Conservation (phyloP, 2,797 vertebrate genomes). For the Cottoperca gobio region DNA sequence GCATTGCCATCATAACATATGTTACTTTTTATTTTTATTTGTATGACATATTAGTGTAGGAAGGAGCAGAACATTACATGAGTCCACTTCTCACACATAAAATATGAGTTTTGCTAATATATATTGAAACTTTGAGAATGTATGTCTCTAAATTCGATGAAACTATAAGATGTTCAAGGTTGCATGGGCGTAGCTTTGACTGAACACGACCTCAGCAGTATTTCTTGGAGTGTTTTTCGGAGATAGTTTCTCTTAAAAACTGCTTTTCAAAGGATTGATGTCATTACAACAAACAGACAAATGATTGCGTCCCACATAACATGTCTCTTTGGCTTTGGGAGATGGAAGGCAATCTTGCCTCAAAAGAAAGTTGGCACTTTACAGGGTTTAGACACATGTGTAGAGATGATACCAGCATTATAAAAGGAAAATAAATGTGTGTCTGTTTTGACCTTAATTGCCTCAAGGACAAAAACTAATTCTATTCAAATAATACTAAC, state of each 20-base stretch:
- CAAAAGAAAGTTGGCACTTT: background rate
- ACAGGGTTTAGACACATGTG: background rate
- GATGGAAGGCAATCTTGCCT: background rate
- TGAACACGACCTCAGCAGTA: constrained; percentile 7
- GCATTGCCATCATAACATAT: constrained; percentile 51
- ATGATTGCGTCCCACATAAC: background rate
- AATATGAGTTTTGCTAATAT: constrained; percentile 7
- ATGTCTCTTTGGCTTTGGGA: background rate
- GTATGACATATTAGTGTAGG: constrained; percentile 51
- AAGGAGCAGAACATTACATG: constrained; percentile 65
- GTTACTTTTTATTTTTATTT: constrained; percentile 47
- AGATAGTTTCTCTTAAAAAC: background rate
- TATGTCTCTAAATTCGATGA: constrained; percentile 4
- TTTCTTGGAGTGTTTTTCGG: background rate
- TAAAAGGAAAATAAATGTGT: constrained; percentile 9
- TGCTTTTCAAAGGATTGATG: background rate
- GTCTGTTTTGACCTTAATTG: background rate
- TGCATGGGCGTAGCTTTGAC: background rate
- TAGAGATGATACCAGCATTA: background rate
- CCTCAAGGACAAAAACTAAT: constrained; percentile 3
- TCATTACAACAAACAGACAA: background rate
- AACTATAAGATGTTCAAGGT: background rate
- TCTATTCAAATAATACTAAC: background rate
- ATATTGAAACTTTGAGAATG: constrained; percentile 12
- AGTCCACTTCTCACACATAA: constrained; percentile 21